Base-by-base conservation (phyloP, 2,888 invertebrate species). In the Ditula angustiorana region DNA sequence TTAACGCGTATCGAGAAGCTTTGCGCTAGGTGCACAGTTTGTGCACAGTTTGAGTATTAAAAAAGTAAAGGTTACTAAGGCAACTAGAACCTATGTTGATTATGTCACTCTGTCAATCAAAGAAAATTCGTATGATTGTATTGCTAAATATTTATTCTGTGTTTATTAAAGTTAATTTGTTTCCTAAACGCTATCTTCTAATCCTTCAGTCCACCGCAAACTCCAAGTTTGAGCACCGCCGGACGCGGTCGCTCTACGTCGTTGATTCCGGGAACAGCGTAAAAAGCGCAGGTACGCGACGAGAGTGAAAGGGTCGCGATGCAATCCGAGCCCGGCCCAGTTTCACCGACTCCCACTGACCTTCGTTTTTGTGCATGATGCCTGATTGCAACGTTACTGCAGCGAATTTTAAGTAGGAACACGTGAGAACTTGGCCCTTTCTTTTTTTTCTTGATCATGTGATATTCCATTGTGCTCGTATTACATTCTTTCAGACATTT, bases 251-350 rank as follows among this genome's bases (percentile, higher is more conserved):
- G 73, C 78, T 74, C 77, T 78, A 78, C 66, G 77, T 77, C 68
- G 78, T 77, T 77, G 81, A 88, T 92, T 90, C 90, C 81, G 75
- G 83, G 91, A 90, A 89, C 67, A 73, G 71, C 77, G 81, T 85
- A 91, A 92, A 92, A 92, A 92, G 89, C 87, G 90, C 92, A 92
- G 92, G 92, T 92, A 92, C 74, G 81, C 74, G 79, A 82, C 80
- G 91, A 92, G 88, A 92, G 92, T 92, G 92, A 92, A 92, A 92
- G 92, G 92, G 91, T 90, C 92, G 62, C 62, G 82, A 83, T 89
- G 92, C 92, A 91, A 92, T 89, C 81, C 82, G 92, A 92, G 89
- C 86, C 81, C 83, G 79, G 85, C 85, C 86, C 81, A 87, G 90
- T 88, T 91, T 90, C 87, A 82, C 85, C 92, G 91, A 53, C 87